Base-by-base conservation (phyloP, 2,888 invertebrate species). In the Cartodere bifasciata region DNA sequence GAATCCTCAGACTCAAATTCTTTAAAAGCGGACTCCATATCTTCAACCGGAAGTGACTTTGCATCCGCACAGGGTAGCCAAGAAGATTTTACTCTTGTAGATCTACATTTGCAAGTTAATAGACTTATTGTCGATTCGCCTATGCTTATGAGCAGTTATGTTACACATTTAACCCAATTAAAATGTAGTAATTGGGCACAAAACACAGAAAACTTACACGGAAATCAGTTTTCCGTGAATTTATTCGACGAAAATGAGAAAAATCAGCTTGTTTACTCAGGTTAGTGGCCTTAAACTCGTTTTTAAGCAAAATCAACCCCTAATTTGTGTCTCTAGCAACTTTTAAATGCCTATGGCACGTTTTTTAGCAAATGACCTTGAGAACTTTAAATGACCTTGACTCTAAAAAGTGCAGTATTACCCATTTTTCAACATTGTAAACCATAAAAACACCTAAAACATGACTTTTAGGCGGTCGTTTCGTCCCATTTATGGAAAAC, bases 101-200 rank as follows among this genome's bases (percentile, higher is more conserved):
- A 94, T 60, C 67, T 95, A 10, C 91, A 92, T 50, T 86, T 88
- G 75, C 94, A 95, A 64, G 80, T 50, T n/a, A 54, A 61, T 36
- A 69, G 75, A 36, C 85, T 92, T 0, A 94, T 95, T 39, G 79
- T 87, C 4, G 88, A 92, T 49, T 94, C 94, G 0, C 91, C 94
- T 0, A 64, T 95, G 30, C 64, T 95, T 1, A 90, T 95, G 88
- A 84, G 90, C 3, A 91, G 91, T 50, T 95, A 95, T 55, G 76
- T 86, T 53, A 81, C 81, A 47, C 91, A 94, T 58, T 64, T 95
- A 50, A 87, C 90, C 3, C 91, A 91, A 62, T 79, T 68, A 14
- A 64, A 64, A 35, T 83, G 83, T 48, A 60, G 65, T 16, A 87
- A 87, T 56, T 87, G 86, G 87, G 44, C 45, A 13, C 52, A 51